Base-by-base conservation (phyloP, 2,797 vertebrate species). In the Holocentrus rufus region DNA sequence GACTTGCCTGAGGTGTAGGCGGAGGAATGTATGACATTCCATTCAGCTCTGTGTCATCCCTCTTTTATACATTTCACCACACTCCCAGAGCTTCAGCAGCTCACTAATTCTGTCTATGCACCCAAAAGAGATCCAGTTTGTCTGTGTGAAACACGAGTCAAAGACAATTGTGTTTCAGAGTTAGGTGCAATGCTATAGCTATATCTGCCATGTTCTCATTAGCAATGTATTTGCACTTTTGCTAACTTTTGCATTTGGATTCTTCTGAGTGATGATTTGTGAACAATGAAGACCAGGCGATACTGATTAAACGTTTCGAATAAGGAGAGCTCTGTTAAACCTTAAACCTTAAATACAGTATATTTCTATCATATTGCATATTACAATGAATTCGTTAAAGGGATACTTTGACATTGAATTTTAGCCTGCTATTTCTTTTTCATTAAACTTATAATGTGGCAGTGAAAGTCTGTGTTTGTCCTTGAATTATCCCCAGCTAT, bases 311-410 rank as follows among this genome's bases (percentile, higher is more conserved):
- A 7, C 66, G 50, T 0, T 52, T 39, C 31, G 92, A 94, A 56
- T 91, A 94, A 1, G 91, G 91, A 17, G 91, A 94, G 73, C 93
- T 94, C 81, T 93, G 92, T 91, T 93, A 85, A 85, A 54, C 9
- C 9, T 56, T 44, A 2, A 1, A 44, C 2, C 11, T n/a, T n/a
- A n/a, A n/a, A n/a, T n/a, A n/a, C n/a, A n/a, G n/a, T n/a, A n/a
- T n/a, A n/a, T n/a, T n/a, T n/a, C 25, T 27, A 27, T 36, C 3
- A 5, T 7, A 7, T 5, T 5, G 34, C 34, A 36, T 7, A 36
- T 9, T 36, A 36, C 7, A 36, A 9, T 36, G 34, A 36, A 1
- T 36, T 36, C 34, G 1, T 36, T 36, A 36, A 39, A 44, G 14
- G 3, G 42, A 15, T 44, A 44, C 42, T 39, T 39, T 39, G 36